Evolutionary conservation across 2,113 vertebrate genomes (phyloP), one percentile per base, ranked within the genome.

Genomic region (cat (Felis catus)): DNA sequence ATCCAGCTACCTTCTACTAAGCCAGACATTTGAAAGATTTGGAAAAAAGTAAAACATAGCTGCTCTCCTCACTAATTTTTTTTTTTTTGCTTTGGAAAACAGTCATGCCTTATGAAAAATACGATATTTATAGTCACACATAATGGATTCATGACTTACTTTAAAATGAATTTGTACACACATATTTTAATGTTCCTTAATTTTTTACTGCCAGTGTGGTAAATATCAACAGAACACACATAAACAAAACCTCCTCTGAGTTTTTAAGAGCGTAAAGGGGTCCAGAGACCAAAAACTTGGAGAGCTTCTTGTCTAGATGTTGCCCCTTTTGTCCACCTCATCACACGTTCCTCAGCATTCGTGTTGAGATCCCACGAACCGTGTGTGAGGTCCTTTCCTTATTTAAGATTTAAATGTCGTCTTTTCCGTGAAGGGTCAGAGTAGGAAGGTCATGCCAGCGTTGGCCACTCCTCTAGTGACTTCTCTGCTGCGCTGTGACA

Each of bases 41-140:
- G 15, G 51, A 94, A 65, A 92, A 92, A 61, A 76, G 58, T 33
- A 79, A 94, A 92, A 31, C 39, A 45, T 1, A 53, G 45, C 19
- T 53, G 89, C n/a, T 71, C 71, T 25, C 76, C 78, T 85, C 18
- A 33, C 12, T 84, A 14, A 14, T 12, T 21, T 31, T 36, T 21
- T 31, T n/a, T n/a, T 48, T 92, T 65, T 83, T 58, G 58, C 76
- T 66, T 81, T 95, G 51, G 73, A 70, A 91, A 76, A 61, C n/a
- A 36, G 23, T 70, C 87, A 36, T 48, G 71, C 79, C 91, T 81
- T 70, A 81, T 89, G 63, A 53, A 95, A 91, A 94, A 66, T 63
- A 18, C 7, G 16, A 36, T 63, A 25, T 79, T 33, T 76, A 14
- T 76, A 1, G 66, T 81, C 23, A 92, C 21, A 63, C 51, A 45